These are phyloP conservation scores for Gobionotothen gibberifrons DNA, from an alignment of 2,797 vertebrate species.

Conservation along the genomic window DNA sequence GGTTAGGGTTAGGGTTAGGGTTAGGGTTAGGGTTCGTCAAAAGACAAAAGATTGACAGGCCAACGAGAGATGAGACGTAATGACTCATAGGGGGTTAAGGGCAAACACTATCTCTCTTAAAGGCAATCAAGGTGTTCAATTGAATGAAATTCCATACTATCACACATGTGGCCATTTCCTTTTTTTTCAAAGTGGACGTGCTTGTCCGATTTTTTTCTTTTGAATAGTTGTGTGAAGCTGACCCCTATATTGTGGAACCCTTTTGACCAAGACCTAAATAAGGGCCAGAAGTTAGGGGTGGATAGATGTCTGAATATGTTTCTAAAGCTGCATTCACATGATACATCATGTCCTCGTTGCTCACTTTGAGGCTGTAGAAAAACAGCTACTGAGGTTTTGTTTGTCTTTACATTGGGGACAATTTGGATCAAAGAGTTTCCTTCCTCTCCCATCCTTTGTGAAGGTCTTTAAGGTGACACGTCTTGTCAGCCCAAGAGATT, in stretches of 20 bases:
- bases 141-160: too few species aligned
- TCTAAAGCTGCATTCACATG: background rate
- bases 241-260: background rate
- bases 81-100: constrained; percentile 1
- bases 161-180: background rate
- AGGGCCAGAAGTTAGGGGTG: background rate
- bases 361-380: too few species aligned
- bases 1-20: too few species aligned
- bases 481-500: constrained; percentile 50
- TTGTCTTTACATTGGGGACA: constrained; percentile 10
- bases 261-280: background rate
- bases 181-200: background rate
- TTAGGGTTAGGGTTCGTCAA: background rate
- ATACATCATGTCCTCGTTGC: too few species aligned
- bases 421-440: constrained; percentile 31
- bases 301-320: too few species aligned
- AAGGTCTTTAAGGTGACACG: constrained; percentile 52
- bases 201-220: background rate
- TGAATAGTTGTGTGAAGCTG: background rate
- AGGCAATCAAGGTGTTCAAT: background rate
- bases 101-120: background rate
- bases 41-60: background rate
- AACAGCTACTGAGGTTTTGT: too few species aligned
- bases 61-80: background rate
- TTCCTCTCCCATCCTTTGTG: constrained; percentile 32